phyloP scores from a whole-genome alignment of 2,888 invertebrate species.

The Leistus spinibarbis region DNA sequence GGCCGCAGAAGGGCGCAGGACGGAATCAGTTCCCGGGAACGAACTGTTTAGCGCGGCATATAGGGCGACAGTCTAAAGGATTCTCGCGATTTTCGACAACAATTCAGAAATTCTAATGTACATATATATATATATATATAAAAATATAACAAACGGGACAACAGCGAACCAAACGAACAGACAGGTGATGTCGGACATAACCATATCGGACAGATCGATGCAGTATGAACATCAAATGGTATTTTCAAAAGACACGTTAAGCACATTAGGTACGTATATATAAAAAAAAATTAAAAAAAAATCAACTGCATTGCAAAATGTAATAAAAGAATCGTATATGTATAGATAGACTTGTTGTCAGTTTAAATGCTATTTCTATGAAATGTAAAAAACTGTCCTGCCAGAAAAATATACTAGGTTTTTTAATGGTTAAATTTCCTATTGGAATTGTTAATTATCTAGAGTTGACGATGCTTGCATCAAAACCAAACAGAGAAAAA shows the following conservation, averaged over 20 bases:
- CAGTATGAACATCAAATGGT: background rate
- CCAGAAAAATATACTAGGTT: too few relatives aligned
- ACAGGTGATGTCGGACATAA: background rate
- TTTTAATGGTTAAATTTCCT: too few relatives aligned
- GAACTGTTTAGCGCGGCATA: background rate
- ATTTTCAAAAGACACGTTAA: background rate
- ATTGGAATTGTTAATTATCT: too few relatives aligned
- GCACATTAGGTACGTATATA: background rate
- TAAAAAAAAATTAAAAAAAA: background rate
- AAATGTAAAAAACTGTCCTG: too few relatives aligned
- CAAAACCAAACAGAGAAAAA: too few relatives aligned
- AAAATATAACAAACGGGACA: background rate
- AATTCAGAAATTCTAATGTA: constrained; percentile 28
- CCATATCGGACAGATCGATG: background rate
- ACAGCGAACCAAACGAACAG: background rate
- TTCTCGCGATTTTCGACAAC: constrained; percentile 15
- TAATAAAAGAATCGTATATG: background rate
- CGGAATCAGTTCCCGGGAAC: background rate
- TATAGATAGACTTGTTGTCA: background rate
- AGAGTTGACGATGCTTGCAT: too few relatives aligned
- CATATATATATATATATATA: background rate
- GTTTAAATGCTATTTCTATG: background rate
- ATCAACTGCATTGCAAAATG: background rate
- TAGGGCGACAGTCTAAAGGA: background rate
- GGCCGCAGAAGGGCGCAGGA: background rate